Evolutionary conservation across 2,113 vertebrate genomes (phyloP), one percentile per base, ranked within the genome.

Genomic region (Danionella cerebrum): DNA sequence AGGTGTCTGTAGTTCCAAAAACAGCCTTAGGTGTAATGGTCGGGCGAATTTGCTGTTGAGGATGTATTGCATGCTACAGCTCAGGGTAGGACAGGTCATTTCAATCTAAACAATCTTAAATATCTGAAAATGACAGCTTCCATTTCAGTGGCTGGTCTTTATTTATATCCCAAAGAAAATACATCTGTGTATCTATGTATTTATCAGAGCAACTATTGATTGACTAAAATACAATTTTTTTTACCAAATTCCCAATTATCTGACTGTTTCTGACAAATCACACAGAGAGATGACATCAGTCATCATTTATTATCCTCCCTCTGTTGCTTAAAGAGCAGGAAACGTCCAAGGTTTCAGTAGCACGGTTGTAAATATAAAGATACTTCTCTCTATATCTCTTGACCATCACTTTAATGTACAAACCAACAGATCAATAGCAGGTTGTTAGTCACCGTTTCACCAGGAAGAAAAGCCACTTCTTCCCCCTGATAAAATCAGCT

Each of bases 361-460:
- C 51, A 50, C 6, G 42, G 42, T 38, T 71, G 52, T 63, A 27
- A 80, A 27, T 14, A 29, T 65, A 41, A 41, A 9, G 29, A 62
- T 31, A 39, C 22, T 18, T n/a, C n/a, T n/a, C 14, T 27, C 25
- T 41, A 22, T 60, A 14, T 27, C 16, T 45, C 79, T 77, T 66
- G 44, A 16, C 21, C 77, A 79, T 84, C 78, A 10, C 74, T 77
- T 72, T 79, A 73, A 65, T 83, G 76, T 73, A 82, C 68, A 5
- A 78, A 72, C 79, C 78, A 74, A 70, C 74, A 42, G 80, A 78
- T 86, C 79, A 78, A 85, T 83, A 72, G 77, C 71, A 71, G 76
- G 78, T 81, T 76, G 79, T 85, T 82, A 83, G 80, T 86, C 84
- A 84, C 78, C 53, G 79, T 84, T 84, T 85, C 82, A 85, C 79